Base-by-base conservation (phyloP, 2,113 vertebrate genomes). In the Anguilla rostrata region DNA sequence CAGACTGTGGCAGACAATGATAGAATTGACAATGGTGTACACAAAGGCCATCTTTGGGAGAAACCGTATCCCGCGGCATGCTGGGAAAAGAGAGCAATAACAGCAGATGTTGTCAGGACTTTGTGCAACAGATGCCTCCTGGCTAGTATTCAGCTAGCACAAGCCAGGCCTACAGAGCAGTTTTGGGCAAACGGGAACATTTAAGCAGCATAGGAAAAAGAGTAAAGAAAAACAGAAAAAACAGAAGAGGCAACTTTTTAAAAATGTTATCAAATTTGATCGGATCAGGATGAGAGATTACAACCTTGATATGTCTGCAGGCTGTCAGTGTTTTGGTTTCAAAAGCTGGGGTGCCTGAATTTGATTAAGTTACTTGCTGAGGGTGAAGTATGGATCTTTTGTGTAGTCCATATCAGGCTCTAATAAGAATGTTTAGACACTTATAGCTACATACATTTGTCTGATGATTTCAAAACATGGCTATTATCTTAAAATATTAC, bases 11-110 rank as follows among this genome's bases (percentile, higher is more conserved):
- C 90, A 92, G 93, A 96, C 95, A 96, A 96, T 96, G 95, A 92
- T 89, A 89, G 95, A 94, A 92, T 93, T 95, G 95, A 96, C 96
- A 94, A 95, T 93, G 93, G 94, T 91, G 91, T 92, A 90, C 87
- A 96, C 93, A 94, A 93, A 94, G 95, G 95, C 95, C 96, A 97
- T 96, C 96, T 97, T 96, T 95, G 96, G 96, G 96, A 96, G 96
- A 97, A 97, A 95, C 93, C 92, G 91, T 93, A 95, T 94, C 95
- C 95, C 94, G 92, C 93, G 92, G 96, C 94, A 92, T 93, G 95
- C 93, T 96, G 94, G 95, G 95, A 96, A 94, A 94, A 94, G 94
- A 92, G 95, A 95, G 96, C 94, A 96, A 96, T 94, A 93, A 96
- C 93, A 95, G 95, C 97, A 97, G 97, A 97, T 97, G 97, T 96